Evolutionary conservation across 2,113 vertebrate species (phyloP).

Genomic region (Otolemur garnettii): DNA sequence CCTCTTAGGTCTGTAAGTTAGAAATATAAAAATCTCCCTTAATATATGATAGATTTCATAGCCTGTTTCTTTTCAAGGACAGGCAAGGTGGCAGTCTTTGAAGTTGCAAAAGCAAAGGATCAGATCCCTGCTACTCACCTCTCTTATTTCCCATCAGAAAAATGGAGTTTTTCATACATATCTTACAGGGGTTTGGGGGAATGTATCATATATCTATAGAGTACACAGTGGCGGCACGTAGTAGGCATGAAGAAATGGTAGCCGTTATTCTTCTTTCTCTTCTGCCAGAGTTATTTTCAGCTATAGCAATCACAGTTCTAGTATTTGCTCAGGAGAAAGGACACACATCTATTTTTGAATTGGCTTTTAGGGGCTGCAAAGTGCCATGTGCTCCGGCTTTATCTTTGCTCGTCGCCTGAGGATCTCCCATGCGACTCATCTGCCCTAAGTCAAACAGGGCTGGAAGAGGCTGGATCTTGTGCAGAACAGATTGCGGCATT

Average conservation of each 20-base stretch:
- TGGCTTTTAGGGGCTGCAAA: slow-evolving; percentile 54
- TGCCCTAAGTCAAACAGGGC: slow-evolving; percentile 59
- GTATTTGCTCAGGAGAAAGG: slow-evolving; percentile 61
- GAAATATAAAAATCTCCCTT: slow-evolving; percentile 4
- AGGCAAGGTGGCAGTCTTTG: neutral
- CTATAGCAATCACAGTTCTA: neutral
- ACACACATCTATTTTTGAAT: slow-evolving; percentile 60
- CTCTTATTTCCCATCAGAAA: neutral
- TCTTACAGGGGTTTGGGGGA: neutral
- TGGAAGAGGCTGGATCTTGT: neutral
- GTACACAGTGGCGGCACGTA: neutral
- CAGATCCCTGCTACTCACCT: neutral
- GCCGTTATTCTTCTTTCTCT: neutral
- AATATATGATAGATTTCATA: neutral
- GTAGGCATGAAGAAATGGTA: neutral
- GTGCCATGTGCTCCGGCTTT: slow-evolving; percentile 25
- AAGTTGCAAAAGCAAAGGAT: neutral
- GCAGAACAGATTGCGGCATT: slow-evolving; percentile 58
- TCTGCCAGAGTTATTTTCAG: neutral
- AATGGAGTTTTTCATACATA: neutral
- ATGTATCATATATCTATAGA: neutral
- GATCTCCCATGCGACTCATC: neutral
- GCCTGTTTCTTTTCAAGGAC: slow-evolving; percentile 8
- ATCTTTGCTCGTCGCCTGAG: slow-evolving; percentile 30
- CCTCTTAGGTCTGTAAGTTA: neutral